These are phyloP conservation scores for Drosophila hamatofila DNA, from an alignment of 2,888 invertebrate species.

Conservation along the genomic window DNA sequence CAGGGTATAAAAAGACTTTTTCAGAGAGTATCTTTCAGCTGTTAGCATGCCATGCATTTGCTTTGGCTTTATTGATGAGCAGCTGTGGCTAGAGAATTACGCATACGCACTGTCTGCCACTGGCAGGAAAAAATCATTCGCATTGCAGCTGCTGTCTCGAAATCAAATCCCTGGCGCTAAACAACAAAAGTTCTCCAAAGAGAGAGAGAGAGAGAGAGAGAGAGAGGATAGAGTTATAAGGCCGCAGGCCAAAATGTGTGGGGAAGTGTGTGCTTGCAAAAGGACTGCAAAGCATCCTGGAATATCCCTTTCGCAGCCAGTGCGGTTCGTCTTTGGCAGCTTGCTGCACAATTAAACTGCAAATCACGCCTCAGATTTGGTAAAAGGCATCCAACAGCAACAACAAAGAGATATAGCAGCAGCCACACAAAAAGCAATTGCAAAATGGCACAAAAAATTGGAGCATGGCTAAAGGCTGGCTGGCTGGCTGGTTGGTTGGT, in stretches of 20 bases:
- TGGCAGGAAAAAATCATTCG: neutral
- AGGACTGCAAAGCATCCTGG: slow-evolving; percentile 27
- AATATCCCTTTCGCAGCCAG: slow-evolving; percentile 56
- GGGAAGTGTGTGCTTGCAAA: slow-evolving; percentile 16
- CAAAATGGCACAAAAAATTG: slow-evolving; percentile 69
- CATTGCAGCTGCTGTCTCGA: slow-evolving; percentile 12
- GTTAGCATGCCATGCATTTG: neutral
- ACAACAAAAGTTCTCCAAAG: slow-evolving; percentile 23
- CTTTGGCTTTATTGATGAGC: slow-evolving; percentile 39
- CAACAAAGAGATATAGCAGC: slow-evolving; percentile 12
- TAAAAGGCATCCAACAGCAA: slow-evolving; percentile 63
- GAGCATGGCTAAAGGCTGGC: slow-evolving; percentile 67
- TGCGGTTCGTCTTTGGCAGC: slow-evolving; percentile 54
- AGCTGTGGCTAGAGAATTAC: slow-evolving; percentile 31
- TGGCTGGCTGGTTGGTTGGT: no score
- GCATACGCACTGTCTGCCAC: slow-evolving; percentile 48
- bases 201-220: neutral
- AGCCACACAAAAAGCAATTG: slow-evolving; percentile 73
- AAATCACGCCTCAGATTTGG: slow-evolving; percentile 72
- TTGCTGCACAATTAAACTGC: slow-evolving; percentile 79
- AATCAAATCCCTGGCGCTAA: slow-evolving; percentile 5
- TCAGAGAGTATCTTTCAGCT: neutral
- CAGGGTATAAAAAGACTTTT: neutral
- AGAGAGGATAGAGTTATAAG: neutral
- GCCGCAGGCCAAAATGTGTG: slow-evolving; percentile 1